A percentile compares a stretch with the other conserved stretches of the same genome.
These are phyloP conservation scores for Diloba caeruleocephala DNA, from an alignment of 2,888 invertebrate genomes.

Conservation along the genomic window DNA sequence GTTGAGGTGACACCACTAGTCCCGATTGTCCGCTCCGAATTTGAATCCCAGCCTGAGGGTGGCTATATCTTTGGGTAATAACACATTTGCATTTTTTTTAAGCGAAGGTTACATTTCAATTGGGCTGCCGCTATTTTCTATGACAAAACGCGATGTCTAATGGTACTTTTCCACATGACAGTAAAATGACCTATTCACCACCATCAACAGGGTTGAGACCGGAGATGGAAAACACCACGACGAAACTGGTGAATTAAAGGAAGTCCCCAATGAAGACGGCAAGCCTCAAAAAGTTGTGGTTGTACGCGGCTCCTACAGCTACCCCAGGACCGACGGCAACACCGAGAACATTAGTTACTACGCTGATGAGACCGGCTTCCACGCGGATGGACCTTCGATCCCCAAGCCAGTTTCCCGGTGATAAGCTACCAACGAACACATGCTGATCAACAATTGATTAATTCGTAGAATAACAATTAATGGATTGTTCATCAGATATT, in stretches of 20 bases:
- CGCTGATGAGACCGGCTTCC: constrained; percentile 91
- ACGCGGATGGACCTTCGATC: constrained; percentile 89
- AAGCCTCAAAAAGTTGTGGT: constrained; percentile 87
- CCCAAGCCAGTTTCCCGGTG: constrained; percentile 82
- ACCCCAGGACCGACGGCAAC: constrained; percentile 87
- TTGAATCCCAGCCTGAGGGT: constrained; percentile 13
- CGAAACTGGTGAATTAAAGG: constrained; percentile 82
- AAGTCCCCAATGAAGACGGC: constrained; percentile 86
- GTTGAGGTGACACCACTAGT: not conserved
- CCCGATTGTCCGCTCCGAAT: not conserved
- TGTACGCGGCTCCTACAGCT: constrained; percentile 90
- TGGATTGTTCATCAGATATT: constrained; percentile 9
- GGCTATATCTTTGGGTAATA: constrained; percentile 17
- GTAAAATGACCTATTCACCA: not conserved
- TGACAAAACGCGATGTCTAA: not conserved
- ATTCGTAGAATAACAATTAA: constrained; percentile 10
- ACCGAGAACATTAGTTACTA: constrained; percentile 84
- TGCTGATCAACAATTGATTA: constrained; percentile 45
- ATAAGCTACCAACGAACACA: constrained; percentile 48
- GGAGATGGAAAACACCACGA: constrained; percentile 87
- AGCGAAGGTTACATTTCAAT: too few species aligned
- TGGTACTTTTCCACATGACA: not conserved
- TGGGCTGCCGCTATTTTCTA: not conserved
- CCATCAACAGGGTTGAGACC: constrained; percentile 72
- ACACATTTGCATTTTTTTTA: not conserved